phyloP scores from a whole-genome alignment of 2,888 invertebrate species.

The Graphium colonna region DNA sequence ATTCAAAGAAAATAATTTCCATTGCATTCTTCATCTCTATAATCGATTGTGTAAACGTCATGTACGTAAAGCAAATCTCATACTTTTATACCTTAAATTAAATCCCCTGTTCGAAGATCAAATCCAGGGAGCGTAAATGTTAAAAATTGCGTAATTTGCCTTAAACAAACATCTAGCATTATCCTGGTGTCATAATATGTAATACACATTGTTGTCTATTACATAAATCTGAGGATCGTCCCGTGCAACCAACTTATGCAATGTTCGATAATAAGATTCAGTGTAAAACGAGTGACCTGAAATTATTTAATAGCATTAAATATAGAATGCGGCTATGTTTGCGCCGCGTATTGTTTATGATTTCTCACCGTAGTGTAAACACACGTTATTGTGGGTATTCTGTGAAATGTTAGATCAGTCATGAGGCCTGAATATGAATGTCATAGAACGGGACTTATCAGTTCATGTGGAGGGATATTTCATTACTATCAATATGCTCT shows the following conservation, averaged over 20 bases:
- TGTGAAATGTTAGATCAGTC: slow-evolving; percentile 20
- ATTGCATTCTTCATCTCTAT: too few relatives aligned
- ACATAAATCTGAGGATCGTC: too few relatives aligned
- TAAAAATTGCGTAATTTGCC: too few relatives aligned
- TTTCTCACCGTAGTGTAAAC: slow-evolving; percentile 11
- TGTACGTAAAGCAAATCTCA: too few relatives aligned
- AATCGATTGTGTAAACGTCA: too few relatives aligned
- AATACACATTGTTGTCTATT: too few relatives aligned
- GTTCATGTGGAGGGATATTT: not conserved
- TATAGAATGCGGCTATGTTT: slow-evolving; percentile 19
- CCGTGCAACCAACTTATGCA: not conserved
- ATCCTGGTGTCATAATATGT: too few relatives aligned
- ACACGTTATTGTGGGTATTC: slow-evolving; percentile 1
- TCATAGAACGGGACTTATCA: slow-evolving; percentile 44
- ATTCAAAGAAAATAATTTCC: too few relatives aligned
- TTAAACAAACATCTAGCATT: too few relatives aligned
- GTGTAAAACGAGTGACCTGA: slow-evolving; percentile 5
- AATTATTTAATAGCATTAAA: slow-evolving; percentile 22
- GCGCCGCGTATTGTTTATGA: slow-evolving; percentile 12
- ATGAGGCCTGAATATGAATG: slow-evolving; percentile 50
- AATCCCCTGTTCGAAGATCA: too few relatives aligned
- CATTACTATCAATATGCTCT: slow-evolving; percentile 16
- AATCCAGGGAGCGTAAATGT: too few relatives aligned
- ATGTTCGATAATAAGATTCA: slow-evolving; percentile 10
- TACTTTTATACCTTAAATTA: too few relatives aligned